Evolutionary conservation across 2,888 invertebrate genomes (phyloP).

Genomic region (Lepetodrilus schrolli): DNA sequence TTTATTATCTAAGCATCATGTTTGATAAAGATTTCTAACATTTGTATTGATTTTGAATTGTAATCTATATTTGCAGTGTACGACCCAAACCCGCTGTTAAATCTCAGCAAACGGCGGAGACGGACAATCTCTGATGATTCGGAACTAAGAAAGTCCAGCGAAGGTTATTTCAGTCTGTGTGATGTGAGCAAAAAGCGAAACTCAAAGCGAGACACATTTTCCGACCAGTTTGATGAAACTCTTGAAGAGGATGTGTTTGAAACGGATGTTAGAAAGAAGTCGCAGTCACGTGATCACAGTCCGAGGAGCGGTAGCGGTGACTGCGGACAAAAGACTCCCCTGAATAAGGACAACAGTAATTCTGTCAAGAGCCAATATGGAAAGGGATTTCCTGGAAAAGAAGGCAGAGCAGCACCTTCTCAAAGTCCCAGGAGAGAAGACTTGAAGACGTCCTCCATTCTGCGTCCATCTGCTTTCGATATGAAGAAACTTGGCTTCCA

Average conservation of each 20-base stretch:
- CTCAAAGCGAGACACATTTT: neutral
- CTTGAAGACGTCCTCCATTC: neutral
- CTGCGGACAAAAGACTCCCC: neutral
- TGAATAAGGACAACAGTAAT: neutral
- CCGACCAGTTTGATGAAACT: slow-evolving; percentile 26
- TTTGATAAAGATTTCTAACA: no score
- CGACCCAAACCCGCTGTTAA: slow-evolving; percentile 86
- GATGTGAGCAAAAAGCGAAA: slow-evolving; percentile 17
- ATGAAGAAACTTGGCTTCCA: slow-evolving; percentile 1
- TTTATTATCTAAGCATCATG: no score
- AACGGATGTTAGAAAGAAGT: slow-evolving; percentile 3
- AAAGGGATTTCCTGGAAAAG: neutral
- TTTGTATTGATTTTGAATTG: neutral
- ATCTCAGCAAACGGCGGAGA: slow-evolving; percentile 85
- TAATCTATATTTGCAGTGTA: slow-evolving; percentile 81
- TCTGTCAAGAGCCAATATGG: neutral
- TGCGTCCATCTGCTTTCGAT: slow-evolving; percentile 2
- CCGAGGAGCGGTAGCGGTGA: slow-evolving; percentile 31
- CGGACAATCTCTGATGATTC: slow-evolving; percentile 77
- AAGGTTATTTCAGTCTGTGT: slow-evolving; percentile 23
- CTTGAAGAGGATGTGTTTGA: slow-evolving; percentile 42
- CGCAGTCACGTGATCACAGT: neutral
- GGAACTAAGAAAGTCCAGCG: slow-evolving; percentile 27
- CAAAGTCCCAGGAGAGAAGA: neutral
- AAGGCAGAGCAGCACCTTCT: neutral